A percentile compares a stretch with the other conserved stretches of the same genome.
Evolutionary conservation across 2,888 invertebrate species (phyloP).

Genomic region (Syritta pipiens): DNA sequence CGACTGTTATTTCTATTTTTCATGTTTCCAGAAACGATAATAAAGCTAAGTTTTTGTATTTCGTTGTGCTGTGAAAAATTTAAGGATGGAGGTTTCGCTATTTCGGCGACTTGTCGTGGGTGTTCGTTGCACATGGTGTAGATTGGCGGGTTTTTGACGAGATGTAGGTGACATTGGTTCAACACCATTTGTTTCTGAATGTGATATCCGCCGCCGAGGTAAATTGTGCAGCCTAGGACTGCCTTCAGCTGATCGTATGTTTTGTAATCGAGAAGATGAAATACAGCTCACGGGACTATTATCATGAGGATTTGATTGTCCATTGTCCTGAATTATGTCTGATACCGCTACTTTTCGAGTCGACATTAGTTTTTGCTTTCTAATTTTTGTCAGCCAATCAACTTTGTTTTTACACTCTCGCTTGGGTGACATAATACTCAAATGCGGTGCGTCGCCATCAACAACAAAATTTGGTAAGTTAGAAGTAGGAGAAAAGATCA

Average conservation of each 20-base stretch:
- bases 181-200: constrained; percentile 67
- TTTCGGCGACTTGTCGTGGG: constrained; percentile 77
- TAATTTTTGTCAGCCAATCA: constrained; percentile 86
- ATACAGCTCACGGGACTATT: constrained; percentile 37
- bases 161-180: constrained; percentile 70
- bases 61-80: constrained; percentile 77
- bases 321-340: constrained; percentile 74
- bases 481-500: constrained; percentile 82
- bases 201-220: constrained; percentile 74
- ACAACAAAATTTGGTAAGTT: constrained; percentile 89
- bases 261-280: constrained; percentile 76
- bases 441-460: constrained; percentile 88
- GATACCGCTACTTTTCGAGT: constrained; percentile 71
- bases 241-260: constrained; percentile 74
- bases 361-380: constrained; percentile 81
- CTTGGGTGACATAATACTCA: constrained; percentile 84
- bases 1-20: constrained; percentile 28
- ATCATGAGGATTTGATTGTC: constrained; percentile 25
- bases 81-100: constrained; percentile 77
- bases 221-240: constrained; percentile 73
- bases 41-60: too few species aligned
- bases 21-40: too few species aligned
- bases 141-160: constrained; percentile 16
- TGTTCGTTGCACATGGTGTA: constrained; percentile 73
- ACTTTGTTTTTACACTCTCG: constrained; percentile 83